Percentiles rank a stretch among this genome's conserved stretches.
Conservation (phyloP, 2,113 vertebrate genomes). For the Octodon degus region DNA sequence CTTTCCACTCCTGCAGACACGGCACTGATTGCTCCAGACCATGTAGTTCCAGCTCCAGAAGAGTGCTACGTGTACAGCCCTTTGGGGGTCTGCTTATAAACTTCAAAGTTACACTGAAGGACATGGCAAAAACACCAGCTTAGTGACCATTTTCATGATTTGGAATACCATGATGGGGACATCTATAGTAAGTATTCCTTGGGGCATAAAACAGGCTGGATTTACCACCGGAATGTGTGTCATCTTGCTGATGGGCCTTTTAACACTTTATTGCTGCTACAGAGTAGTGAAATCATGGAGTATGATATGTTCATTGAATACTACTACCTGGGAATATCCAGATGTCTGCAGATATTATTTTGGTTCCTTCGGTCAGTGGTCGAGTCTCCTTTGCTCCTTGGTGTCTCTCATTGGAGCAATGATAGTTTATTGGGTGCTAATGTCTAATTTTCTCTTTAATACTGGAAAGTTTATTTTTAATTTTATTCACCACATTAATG, state of each 20-base stretch:
- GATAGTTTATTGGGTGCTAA: constrained; percentile 93
- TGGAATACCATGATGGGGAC: constrained; percentile 99
- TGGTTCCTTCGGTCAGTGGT: constrained; percentile 95
- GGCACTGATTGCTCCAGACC: constrained; percentile 94
- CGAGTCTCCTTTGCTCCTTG: constrained; percentile 95
- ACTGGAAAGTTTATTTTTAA: constrained; percentile 88
- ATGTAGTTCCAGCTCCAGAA: constrained; percentile 93
- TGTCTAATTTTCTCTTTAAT: constrained; percentile 99
- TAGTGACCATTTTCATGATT: constrained; percentile 98
- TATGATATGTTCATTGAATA: constrained; percentile 91
- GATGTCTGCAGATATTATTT: constrained; percentile 98
- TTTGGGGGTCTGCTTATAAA: constrained; percentile 95
- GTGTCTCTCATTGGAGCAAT: constrained; percentile 96
- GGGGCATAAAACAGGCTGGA: constrained; percentile 99
- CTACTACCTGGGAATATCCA: constrained; percentile 95
- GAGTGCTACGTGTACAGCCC: constrained; percentile 97
- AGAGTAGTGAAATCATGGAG: constrained; percentile 94
- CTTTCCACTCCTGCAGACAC: constrained; percentile 91
- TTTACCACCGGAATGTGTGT: constrained; percentile 94
- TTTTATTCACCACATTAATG: constrained; percentile 90
- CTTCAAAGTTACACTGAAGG: constrained; percentile 87
- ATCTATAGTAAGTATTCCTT: constrained; percentile 98
- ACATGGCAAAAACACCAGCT: constrained; percentile 93
- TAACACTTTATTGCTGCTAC: constrained; percentile 97
- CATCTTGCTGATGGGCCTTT: constrained; percentile 91